Evolutionary conservation across 1,140 invertebrate species (phyloP).

Genomic region (Rhyacophila brunnea): DNA sequence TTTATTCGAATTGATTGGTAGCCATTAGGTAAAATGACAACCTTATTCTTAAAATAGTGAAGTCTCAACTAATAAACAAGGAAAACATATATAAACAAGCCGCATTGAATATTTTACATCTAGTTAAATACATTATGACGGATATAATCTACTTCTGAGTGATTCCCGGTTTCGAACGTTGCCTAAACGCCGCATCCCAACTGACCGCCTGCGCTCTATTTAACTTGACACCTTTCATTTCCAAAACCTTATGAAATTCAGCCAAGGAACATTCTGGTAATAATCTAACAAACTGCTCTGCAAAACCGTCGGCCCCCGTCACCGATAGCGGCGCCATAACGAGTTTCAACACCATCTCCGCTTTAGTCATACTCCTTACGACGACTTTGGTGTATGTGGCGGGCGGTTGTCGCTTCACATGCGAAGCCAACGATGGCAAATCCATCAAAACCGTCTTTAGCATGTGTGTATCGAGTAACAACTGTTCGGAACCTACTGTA

Average conservation of each 20-base stretch:
- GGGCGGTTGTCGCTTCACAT: slow-evolving; percentile 82
- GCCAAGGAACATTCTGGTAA: slow-evolving; percentile 84
- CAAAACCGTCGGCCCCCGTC: slow-evolving; percentile 72
- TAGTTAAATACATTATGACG: too few species aligned
- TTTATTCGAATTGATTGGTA: too few species aligned
- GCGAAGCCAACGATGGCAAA: slow-evolving; percentile 88
- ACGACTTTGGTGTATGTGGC: slow-evolving; percentile 85
- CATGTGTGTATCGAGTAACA: slow-evolving; percentile 97
- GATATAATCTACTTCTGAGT: too few species aligned
- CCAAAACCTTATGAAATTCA: slow-evolving; percentile 95
- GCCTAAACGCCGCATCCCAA: slow-evolving; percentile 33
- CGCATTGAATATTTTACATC: too few species aligned
- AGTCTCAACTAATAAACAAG: too few species aligned
- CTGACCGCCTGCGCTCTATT: slow-evolving; percentile 40
- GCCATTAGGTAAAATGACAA: too few species aligned
- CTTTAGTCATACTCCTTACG: slow-evolving; percentile 95
- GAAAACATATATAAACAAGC: too few species aligned
- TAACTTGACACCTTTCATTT: slow-evolving; percentile 85
- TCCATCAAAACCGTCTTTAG: slow-evolving; percentile 95
- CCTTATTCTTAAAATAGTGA: too few species aligned
- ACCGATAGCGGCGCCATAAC: slow-evolving; percentile 94
- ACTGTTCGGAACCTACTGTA: slow-evolving; percentile 92
- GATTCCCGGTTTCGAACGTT: slow-evolving; percentile 20
- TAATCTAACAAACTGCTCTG: slow-evolving; percentile 87
- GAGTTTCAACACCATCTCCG: slow-evolving; percentile 97